Conservation (phyloP, 2,888 invertebrate species). For the Drepana falcataria region DNA sequence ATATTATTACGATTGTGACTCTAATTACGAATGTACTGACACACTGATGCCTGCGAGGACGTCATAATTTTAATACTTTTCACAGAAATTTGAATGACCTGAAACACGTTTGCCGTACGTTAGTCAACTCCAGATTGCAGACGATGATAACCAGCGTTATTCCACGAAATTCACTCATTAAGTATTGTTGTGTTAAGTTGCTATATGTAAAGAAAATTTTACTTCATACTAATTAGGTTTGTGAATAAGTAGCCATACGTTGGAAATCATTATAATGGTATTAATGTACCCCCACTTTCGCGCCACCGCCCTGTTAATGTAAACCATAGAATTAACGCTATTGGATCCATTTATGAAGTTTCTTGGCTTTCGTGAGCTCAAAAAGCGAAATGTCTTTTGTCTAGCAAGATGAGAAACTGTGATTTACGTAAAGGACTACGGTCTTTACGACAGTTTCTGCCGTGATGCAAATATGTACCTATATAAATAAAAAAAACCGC, state of each 20-base stretch:
- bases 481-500: too few species aligned
- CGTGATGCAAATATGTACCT: too few species aligned
- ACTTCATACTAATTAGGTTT: slow-evolving; percentile 6
- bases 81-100: slow-evolving; percentile 22
- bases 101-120: slow-evolving; percentile 31
- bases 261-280: too few species aligned
- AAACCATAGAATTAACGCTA: not conserved
- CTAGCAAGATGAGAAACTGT: too few species aligned
- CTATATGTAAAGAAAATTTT: slow-evolving; percentile 7
- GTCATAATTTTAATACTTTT: slow-evolving; percentile 1
- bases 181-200: slow-evolving; percentile 11
- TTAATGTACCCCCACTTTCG: not conserved
- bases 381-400: too few species aligned
- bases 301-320: not conserved
- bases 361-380: too few species aligned
- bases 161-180: slow-evolving; percentile 45
- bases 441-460: too few species aligned
- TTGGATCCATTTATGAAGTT: too few species aligned
- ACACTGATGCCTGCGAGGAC: not conserved
- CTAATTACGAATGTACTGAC: not conserved
- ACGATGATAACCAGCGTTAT: slow-evolving; percentile 44
- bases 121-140: slow-evolving; percentile 50
- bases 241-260: not conserved
- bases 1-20: not conserved
- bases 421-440: too few species aligned